Base-by-base conservation (phyloP, 2,888 invertebrate genomes). In the Nysson spinosus region DNA sequence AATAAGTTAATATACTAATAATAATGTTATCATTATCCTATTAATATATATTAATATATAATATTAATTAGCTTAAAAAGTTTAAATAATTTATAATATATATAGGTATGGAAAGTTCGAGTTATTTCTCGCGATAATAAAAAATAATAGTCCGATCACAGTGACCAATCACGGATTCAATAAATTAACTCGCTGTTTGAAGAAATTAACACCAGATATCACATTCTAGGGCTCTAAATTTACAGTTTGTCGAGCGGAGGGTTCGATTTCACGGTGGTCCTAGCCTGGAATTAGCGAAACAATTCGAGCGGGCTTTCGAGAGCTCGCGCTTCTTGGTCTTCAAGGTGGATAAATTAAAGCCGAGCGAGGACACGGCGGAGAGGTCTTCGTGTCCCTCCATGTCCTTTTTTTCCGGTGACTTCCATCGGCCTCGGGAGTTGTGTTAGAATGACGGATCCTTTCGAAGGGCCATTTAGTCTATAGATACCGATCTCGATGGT, bases 391-490 rank as follows among this genome's bases (percentile, higher is more conserved):
- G 28, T 51, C 43, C 56, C 40, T 46, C 57, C n/a, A n/a, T n/a
- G n/a, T n/a, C n/a, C n/a, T n/a, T n/a, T 22, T 19, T 56, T 52
- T 17, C 40, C 43, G 7, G 46, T 57, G 63, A 46, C 67, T 40
- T 32, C 40, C 37, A 40, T 56, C 58, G 42, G 26, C 30, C 11
- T 63, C 69, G 57, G 63, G 56, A 62, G 24, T 69, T 83, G 83
- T 80, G 84, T 80, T 81, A 83, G 83, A 84, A 85, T 85, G 84
- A 85, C 82, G 78, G 79, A 85, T 85, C 80, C 82, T 72, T 79
- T 62, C 64, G 70, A 60, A 75, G 77, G 75, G 75, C 80, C 79
- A 80, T 83, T 82, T 83, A 82, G 83, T 75, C 77, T 70, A 74
- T 67, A 81, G 84, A 85, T 85, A 85, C 75, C 66, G 71, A 84